Conservation (phyloP, 2,888 invertebrate species). For the Noctua pronuba region DNA sequence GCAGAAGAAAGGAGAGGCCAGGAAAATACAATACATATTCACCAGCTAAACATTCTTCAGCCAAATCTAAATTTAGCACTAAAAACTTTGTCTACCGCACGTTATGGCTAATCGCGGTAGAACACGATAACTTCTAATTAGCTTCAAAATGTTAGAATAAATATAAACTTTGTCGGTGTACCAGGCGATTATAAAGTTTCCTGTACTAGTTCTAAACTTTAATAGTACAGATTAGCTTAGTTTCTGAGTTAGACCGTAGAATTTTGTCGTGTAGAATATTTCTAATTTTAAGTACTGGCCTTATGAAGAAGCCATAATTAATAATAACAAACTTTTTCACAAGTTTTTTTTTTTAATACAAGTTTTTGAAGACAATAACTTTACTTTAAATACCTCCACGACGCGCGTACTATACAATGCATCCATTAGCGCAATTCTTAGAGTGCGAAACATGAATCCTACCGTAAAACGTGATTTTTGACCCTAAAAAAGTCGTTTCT, state of each 20-base stretch:
- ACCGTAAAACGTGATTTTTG: too few species aligned
- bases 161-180: slow-evolving; percentile 53
- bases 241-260: slow-evolving; percentile 7
- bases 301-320: too few species aligned
- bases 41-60: slow-evolving; percentile 18
- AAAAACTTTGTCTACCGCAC: slow-evolving; percentile 50
- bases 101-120: slow-evolving; percentile 50
- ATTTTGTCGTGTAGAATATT: not conserved
- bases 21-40: slow-evolving; percentile 1
- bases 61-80: slow-evolving; percentile 33
- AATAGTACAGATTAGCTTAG: slow-evolving; percentile 11
- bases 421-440: too few species aligned
- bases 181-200: slow-evolving; percentile 63
- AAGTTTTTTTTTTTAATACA: too few species aligned
- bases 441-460: too few species aligned
- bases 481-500: too few species aligned
- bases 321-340: too few species aligned
- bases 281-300: too few species aligned
- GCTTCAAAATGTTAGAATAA: slow-evolving; percentile 54
- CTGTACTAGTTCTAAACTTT: slow-evolving; percentile 42
- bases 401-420: too few species aligned
- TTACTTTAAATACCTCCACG: too few species aligned
- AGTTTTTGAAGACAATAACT: too few species aligned
- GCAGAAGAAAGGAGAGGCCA: too few species aligned
- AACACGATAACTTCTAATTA: slow-evolving; percentile 70